These are phyloP conservation scores for Eupithecia pulchellata DNA, from an alignment of 2,888 invertebrate species.

Conservation along the genomic window DNA sequence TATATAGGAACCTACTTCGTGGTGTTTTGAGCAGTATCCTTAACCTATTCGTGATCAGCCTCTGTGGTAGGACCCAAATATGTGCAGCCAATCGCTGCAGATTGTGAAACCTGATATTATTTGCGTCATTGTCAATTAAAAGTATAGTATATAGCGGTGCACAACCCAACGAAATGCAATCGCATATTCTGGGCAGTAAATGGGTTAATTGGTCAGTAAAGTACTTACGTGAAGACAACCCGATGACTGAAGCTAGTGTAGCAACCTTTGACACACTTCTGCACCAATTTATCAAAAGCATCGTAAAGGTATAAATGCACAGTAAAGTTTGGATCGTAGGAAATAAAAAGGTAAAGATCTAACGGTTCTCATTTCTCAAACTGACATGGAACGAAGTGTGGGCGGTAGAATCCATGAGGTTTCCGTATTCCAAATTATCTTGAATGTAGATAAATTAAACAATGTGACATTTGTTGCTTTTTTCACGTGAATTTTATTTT, in stretches of 20 bases:
- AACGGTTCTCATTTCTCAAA: slow-evolving; percentile 47
- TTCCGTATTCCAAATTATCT: slow-evolving; percentile 64
- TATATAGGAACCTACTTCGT: too few species aligned
- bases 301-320: slow-evolving; percentile 18
- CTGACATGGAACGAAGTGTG: slow-evolving; percentile 47
- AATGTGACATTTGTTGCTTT: slow-evolving; percentile 65
- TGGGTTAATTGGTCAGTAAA: not conserved
- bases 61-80: too few species aligned
- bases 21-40: too few species aligned
- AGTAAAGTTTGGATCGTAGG: slow-evolving; percentile 9
- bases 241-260: not conserved
- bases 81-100: too few species aligned
- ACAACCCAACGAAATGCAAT: not conserved
- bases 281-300: slow-evolving; percentile 18
- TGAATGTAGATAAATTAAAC: slow-evolving; percentile 65
- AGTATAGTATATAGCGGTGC: too few species aligned
- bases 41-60: too few species aligned
- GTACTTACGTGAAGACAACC: not conserved
- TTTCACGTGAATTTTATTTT: slow-evolving; percentile 48
- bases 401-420: slow-evolving; percentile 60
- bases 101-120: too few species aligned
- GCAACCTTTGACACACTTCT: slow-evolving; percentile 17
- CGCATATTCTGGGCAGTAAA: not conserved
- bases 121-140: too few species aligned
- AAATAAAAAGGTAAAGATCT: slow-evolving; percentile 29